These are phyloP conservation scores for Ameiurus melas DNA, from an alignment of 2,113 vertebrate genomes.

Conservation along the genomic window DNA sequence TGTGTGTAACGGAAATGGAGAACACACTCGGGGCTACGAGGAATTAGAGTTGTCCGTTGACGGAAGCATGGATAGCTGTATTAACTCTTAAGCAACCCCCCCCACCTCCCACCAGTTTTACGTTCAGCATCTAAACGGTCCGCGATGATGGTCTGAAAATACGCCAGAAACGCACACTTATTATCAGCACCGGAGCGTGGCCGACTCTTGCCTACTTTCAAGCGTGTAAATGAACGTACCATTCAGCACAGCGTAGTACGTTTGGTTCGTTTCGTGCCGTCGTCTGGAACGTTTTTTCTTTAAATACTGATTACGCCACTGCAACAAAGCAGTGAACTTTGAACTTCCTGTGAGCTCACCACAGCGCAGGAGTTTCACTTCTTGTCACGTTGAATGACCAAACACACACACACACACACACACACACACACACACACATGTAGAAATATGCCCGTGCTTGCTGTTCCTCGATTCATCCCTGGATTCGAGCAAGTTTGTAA, in stretches of 20 bases:
- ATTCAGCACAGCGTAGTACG: background rate
- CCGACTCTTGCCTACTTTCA: background rate
- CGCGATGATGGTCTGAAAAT: too few relatives aligned
- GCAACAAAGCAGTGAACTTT: background rate
- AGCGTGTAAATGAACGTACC: background rate
- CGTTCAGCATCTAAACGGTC: too few relatives aligned
- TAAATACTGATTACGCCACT: background rate
- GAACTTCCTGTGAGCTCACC: slow-evolving; percentile 8
- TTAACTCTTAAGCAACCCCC: background rate
- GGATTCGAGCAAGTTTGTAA: background rate
- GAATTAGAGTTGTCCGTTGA: background rate
- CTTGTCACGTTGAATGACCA: background rate
- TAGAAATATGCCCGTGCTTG: background rate
- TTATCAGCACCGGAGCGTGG: background rate
- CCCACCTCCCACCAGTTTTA: too few relatives aligned
- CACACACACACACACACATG: background rate
- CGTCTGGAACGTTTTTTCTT: background rate
- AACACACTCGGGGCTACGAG: background rate
- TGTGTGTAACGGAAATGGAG: background rate
- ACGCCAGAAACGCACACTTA: background rate
- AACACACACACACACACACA: too few relatives aligned
- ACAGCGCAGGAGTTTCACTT: background rate
- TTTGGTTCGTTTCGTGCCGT: background rate
- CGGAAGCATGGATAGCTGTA: too few relatives aligned
- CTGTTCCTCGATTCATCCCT: too few relatives aligned